Percentiles rank a stretch among this genome's conserved stretches.
Evolutionary conservation across 2,113 vertebrate genomes (phyloP).

Genomic region (Pachyramphus minor): DNA sequence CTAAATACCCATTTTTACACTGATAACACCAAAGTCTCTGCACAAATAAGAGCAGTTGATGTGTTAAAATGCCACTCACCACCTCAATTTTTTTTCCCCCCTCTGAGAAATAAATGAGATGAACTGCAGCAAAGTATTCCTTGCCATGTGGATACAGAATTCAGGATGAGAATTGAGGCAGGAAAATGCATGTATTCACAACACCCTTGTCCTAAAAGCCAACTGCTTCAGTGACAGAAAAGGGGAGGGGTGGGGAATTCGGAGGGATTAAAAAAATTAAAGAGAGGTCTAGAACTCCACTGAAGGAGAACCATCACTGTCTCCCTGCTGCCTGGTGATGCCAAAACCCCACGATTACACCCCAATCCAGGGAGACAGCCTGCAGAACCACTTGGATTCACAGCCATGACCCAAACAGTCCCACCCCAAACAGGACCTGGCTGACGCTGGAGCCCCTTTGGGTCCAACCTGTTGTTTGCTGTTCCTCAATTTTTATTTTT

Average conservation of each 20-base stretch:
- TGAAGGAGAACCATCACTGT: neutral
- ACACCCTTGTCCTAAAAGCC: neutral
- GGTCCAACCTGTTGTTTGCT: neutral
- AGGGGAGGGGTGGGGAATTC: accelerated
- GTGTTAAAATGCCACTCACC: neutral
- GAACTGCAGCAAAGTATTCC: neutral
- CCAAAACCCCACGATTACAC: neutral
- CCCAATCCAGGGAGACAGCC: neutral
- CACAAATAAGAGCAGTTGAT: neutral
- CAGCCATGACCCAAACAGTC: neutral
- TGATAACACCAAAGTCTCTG: neutral
- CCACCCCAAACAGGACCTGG: neutral
- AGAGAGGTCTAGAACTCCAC: neutral
- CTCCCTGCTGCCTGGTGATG: neutral
- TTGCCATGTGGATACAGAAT: neutral
- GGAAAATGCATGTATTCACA: neutral
- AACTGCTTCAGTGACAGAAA: neutral
- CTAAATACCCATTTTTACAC: neutral
- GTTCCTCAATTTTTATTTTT: neutral
- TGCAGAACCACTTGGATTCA: neutral
- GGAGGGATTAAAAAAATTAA: no score
- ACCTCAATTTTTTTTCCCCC: no score
- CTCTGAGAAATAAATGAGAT: neutral
- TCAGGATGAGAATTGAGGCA: neutral
- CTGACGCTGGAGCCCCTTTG: neutral